phyloP scores from a whole-genome alignment of 1,140 invertebrate species.

The Probaryconus sp. region DNA sequence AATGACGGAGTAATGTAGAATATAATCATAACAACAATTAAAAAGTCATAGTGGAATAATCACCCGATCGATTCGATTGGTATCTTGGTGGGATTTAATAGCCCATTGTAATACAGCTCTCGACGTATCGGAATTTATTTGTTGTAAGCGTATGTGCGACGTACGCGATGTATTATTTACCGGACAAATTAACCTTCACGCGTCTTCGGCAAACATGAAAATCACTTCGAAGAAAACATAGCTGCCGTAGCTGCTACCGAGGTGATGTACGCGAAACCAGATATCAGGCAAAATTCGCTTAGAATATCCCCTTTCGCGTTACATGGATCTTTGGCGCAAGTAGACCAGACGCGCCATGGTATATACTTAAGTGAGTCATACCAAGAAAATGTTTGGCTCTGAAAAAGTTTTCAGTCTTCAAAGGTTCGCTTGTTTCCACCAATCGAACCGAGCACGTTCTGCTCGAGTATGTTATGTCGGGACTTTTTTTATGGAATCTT shows the following conservation, averaged over 20 bases:
- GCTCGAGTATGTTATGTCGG: conserved; percentile 20
- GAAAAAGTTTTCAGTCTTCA: conserved; percentile 36
- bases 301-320: conserved; percentile 28
- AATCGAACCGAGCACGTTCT: conserved; percentile 9
- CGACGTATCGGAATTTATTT: conserved; percentile 33
- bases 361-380: conserved; percentile 45
- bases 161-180: conserved; percentile 28
- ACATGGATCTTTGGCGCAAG: conserved; percentile 21
- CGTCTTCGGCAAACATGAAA: conserved; percentile 10
- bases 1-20: no score
- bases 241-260: conserved; percentile 17
- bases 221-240: conserved; percentile 28
- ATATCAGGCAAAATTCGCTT: conserved; percentile 29
- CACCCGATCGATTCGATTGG: conserved; percentile 1
- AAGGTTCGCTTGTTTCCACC: conserved; percentile 31
- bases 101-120: conserved; percentile 36
- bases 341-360: conserved; percentile 45
- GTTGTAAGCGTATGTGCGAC: conserved; percentile 2
- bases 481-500: no score
- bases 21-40: background rate
- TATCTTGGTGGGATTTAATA: conserved; percentile 14
- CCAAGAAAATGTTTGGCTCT: conserved; percentile 29
- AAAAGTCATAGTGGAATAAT: background rate
- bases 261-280: conserved; percentile 18
- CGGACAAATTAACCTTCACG: conserved; percentile 41